Conservation (phyloP, 2,888 invertebrate genomes). For the Sylvicola cinctus region DNA sequence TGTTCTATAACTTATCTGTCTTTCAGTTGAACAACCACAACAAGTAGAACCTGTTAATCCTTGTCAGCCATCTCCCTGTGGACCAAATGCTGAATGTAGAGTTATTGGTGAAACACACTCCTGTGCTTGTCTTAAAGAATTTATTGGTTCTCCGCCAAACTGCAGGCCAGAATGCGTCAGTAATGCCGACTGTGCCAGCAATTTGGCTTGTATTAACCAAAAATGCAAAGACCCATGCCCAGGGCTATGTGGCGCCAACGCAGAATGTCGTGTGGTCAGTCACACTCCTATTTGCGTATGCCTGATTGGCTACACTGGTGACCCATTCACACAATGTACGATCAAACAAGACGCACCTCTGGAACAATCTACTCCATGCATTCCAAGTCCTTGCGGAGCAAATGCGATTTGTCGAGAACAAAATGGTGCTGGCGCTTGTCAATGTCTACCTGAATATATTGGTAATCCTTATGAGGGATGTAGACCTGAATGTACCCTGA, state of each 20-base stretch:
- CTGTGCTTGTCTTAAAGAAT: constrained; percentile 48
- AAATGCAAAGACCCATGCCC: constrained; percentile 56
- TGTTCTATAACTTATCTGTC: too few species aligned
- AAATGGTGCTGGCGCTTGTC: constrained; percentile 39
- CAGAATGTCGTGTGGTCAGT: constrained; percentile 51
- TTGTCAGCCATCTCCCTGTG: constrained; percentile 46
- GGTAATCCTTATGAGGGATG: constrained; percentile 47
- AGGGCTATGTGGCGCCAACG: constrained; percentile 44
- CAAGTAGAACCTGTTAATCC: constrained; percentile 27
- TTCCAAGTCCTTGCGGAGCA: constrained; percentile 48
- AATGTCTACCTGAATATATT: constrained; percentile 38
- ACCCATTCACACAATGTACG: constrained; percentile 46
- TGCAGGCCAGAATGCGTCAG: constrained; percentile 55
- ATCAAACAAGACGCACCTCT: constrained; percentile 13
- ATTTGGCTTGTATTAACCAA: constrained; percentile 46
- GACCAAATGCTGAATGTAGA: constrained; percentile 41
- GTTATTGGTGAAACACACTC: constrained; percentile 37
- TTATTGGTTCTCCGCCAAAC: constrained; percentile 43
- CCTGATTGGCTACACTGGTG: constrained; percentile 33
- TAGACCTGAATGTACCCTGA: constrained; percentile 47
- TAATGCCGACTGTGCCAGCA: constrained; percentile 45
- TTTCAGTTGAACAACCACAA: constrained; percentile 13
- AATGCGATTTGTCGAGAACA: constrained; percentile 44
- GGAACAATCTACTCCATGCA: constrained; percentile 34
- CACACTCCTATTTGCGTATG: constrained; percentile 45